phyloP scores from a whole-genome alignment of 2,797 vertebrate genomes.

The Microhierax caerulescens region DNA sequence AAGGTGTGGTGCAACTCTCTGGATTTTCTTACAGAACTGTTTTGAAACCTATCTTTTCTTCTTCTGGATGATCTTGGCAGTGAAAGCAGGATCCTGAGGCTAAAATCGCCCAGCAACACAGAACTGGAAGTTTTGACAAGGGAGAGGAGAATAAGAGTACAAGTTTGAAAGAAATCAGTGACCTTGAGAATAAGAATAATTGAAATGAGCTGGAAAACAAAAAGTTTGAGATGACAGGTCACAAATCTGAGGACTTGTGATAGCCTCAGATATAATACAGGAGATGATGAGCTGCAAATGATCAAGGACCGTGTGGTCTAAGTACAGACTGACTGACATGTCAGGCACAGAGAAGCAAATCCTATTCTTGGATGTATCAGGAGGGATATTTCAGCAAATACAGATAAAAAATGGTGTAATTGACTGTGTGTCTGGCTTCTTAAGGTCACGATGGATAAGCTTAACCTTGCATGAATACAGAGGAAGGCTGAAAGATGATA shows the following conservation, averaged over 20 bases:
- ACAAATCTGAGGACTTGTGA: not conserved
- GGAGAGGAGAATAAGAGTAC: not conserved
- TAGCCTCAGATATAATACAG: not conserved
- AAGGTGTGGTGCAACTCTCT: conserved; percentile 15
- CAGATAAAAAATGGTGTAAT: not conserved
- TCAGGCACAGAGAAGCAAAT: not conserved
- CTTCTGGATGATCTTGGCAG: not conserved
- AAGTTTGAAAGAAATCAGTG: not conserved
- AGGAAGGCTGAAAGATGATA: not conserved
- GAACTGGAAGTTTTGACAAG: not conserved
- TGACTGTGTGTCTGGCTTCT: not conserved
- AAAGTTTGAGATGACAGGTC: not conserved
- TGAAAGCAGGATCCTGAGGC: conserved; percentile 10
- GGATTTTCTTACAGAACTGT: not conserved
- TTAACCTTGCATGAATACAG: not conserved
- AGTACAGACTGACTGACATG: not conserved
- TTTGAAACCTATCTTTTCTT: conserved; percentile 27
- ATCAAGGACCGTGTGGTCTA: not conserved
- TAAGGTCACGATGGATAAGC: not conserved
- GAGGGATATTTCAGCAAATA: not conserved
- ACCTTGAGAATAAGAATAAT: conserved; percentile 11
- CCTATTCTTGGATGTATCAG: not conserved
- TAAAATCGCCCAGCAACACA: not conserved
- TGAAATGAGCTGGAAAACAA: not conserved
- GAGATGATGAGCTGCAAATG: not conserved